These are phyloP conservation scores for Bicyclus anynana DNA, from an alignment of 1,140 invertebrate genomes.

Conservation along the genomic window DNA sequence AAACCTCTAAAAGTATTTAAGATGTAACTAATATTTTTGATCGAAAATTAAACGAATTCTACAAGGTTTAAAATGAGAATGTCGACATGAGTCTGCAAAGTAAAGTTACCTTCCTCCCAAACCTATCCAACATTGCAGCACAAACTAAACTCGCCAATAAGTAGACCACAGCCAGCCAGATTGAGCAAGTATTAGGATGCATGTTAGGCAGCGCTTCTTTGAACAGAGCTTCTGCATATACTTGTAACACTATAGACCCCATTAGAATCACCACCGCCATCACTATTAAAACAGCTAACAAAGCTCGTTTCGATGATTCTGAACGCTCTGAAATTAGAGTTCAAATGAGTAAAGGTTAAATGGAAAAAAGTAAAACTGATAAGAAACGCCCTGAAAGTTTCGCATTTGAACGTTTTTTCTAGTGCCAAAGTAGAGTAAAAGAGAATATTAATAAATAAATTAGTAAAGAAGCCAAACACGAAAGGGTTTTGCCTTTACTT, in stretches of 20 bases:
- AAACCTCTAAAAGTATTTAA: too few species aligned
- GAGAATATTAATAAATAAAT: too few species aligned
- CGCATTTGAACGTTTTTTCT: too few species aligned
- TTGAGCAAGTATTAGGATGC: slow-evolving; percentile 50
- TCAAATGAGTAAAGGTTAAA: too few species aligned
- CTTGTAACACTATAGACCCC: slow-evolving; percentile 58
- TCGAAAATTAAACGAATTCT: too few species aligned
- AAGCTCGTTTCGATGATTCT: slow-evolving; percentile 50
- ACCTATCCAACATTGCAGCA: slow-evolving; percentile 42
- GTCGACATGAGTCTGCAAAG: neutral
- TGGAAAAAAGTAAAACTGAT: neutral
- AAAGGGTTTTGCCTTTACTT: too few species aligned
- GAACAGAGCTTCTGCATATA: slow-evolving; percentile 61
- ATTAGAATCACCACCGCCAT: slow-evolving; percentile 51
- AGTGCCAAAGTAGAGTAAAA: too few species aligned
- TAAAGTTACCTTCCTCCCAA: slow-evolving; percentile 58
- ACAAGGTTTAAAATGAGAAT: neutral
- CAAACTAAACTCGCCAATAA: slow-evolving; percentile 41
- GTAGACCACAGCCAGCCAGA: slow-evolving; percentile 50
- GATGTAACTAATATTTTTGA: too few species aligned
- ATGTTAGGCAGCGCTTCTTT: slow-evolving; percentile 55
- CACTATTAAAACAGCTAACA: slow-evolving; percentile 36
- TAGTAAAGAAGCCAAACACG: too few species aligned
- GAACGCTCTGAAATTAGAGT: slow-evolving; percentile 49
- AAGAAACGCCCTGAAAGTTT: too few species aligned